Base-by-base conservation (phyloP, 2,888 invertebrate genomes). In the Parelbella ahira region DNA sequence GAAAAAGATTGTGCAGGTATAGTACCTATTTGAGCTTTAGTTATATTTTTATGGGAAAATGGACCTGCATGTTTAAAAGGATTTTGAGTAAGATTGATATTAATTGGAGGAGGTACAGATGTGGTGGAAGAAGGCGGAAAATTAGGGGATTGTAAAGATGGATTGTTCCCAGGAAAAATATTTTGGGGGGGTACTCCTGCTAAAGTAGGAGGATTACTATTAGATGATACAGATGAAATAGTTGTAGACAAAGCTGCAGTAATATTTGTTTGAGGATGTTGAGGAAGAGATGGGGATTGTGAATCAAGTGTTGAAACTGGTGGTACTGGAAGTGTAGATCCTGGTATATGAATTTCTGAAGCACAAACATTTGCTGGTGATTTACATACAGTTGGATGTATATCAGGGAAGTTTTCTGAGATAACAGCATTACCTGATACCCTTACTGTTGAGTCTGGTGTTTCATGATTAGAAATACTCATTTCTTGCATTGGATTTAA, bases 61-160 rank as follows among this genome's bases (percentile, higher is more conserved):
- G 78, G 66, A 5, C 78, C 81, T n/a, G 78, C 63, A 60, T 76
- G 70, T 59, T 88, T 87, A 38, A 83, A 88, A 2, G 88, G 88
- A 54, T 87, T 88, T 37, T 68, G 72, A 23, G 66, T 67, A 12
- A 68, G 52, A 3, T 73, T 68, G 34, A 72, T 64, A 44, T 53
- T 64, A 1, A 67, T 56, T 1, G 73, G 72, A 20, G 70, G 71
- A 20, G 56, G 58, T 5, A 53, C 12, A 3, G 49, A 34, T 7
- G 18, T 8, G 3, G 57, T 37, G 3, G 52, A 41, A 24, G 58
- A 37, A 10, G 60, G 39, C 4, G 43, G 37, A 29, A 37, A 34
- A 10, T 21, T 41, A 8, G 50, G 29, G 5, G 15, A 15, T 15
- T 2, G 15, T 15, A 15, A 15, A 3, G 15, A 15, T 18, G 42